Conservation (phyloP, 1,140 invertebrate genomes). For the Popillia japonica region DNA sequence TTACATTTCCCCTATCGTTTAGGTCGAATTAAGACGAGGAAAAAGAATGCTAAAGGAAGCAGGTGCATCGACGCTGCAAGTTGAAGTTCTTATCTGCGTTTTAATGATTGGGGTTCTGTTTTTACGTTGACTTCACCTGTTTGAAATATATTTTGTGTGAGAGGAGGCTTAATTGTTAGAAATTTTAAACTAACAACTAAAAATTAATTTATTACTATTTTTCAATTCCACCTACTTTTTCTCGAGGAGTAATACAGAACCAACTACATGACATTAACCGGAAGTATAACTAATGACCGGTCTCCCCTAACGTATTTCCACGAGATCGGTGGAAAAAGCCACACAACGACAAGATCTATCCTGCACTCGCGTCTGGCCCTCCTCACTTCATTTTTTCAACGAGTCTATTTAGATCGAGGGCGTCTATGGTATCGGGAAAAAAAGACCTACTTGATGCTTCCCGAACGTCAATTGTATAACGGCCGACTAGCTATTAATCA, state of each 20-base stretch:
- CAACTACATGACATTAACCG: conserved; percentile 9
- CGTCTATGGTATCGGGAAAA: background rate
- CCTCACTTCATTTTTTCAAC: conserved; percentile 24
- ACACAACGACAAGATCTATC: background rate
- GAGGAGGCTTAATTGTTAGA: too few species aligned
- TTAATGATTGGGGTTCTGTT: too few species aligned
- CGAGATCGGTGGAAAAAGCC: background rate
- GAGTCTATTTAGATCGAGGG: conserved; percentile 10
- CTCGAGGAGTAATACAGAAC: background rate
- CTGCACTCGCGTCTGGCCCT: background rate
- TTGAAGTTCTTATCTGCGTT: too few species aligned
- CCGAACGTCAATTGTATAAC: conserved; percentile 13
- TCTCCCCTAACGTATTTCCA: background rate
- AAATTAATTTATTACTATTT: too few species aligned
- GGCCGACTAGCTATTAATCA: conserved; percentile 28
- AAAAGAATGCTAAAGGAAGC: too few species aligned
- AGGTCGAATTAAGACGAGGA: too few species aligned
- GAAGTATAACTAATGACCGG: background rate
- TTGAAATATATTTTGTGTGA: too few species aligned
- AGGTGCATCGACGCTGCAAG: too few species aligned
- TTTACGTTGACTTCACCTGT: too few species aligned
- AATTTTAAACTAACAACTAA: too few species aligned
- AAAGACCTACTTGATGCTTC: conserved; percentile 26
- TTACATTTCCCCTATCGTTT: too few species aligned
- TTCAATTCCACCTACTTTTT: too few species aligned